Conservation (phyloP, 2,888 invertebrate genomes). For the Troides oblongomaculatus region DNA sequence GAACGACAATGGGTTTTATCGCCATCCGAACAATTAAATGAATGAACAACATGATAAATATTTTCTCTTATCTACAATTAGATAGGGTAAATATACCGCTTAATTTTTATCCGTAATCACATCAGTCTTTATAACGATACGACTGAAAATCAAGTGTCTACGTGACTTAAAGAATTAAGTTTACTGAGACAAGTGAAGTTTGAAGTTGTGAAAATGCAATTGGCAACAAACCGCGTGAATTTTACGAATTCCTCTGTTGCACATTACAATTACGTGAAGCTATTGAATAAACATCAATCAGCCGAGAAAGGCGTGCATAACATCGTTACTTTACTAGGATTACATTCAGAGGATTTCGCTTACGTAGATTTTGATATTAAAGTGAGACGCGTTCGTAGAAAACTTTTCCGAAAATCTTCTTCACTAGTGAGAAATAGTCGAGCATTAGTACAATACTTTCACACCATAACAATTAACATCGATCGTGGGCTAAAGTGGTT, state of each 20-base stretch:
- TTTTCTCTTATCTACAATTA: constrained; percentile 55
- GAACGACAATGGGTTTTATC: constrained; percentile 21
- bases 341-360: constrained; percentile 59
- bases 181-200: constrained; percentile 2
- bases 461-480: constrained; percentile 40
- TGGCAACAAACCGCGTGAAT: constrained; percentile 64
- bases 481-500: constrained; percentile 47
- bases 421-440: constrained; percentile 23
- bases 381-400: constrained; percentile 22
- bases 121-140: constrained; percentile 48
- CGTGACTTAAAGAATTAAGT: constrained; percentile 34
- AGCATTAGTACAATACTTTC: constrained; percentile 44
- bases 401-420: constrained; percentile 9
- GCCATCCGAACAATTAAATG: constrained; percentile 39
- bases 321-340: constrained; percentile 62
- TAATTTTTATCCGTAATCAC: constrained; percentile 64
- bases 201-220: constrained; percentile 52
- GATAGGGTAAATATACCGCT: constrained; percentile 40
- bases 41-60: constrained; percentile 50
- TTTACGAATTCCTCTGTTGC: constrained; percentile 63
- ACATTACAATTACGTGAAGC: constrained; percentile 68
- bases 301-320: constrained; percentile 60
- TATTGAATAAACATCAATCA: constrained; percentile 59
- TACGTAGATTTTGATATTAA: constrained; percentile 40
- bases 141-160: constrained; percentile 36